Evolutionary conservation across 2,888 invertebrate species (phyloP).

Genomic region (Nemotelus nigrinus): DNA sequence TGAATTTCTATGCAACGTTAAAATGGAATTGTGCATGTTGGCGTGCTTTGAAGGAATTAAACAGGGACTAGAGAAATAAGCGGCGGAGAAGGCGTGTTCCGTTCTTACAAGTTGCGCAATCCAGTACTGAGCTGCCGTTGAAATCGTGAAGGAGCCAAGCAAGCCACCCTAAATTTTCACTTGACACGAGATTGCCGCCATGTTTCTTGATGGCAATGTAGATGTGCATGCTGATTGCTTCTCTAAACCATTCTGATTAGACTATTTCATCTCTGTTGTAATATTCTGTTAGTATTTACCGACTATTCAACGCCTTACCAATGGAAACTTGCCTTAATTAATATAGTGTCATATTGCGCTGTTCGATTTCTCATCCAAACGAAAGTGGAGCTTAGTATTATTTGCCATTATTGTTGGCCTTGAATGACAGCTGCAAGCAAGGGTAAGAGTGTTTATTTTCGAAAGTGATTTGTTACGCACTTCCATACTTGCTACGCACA

Average conservation of each 20-base stretch:
- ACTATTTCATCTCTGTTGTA: no score
- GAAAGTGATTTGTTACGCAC: no score
- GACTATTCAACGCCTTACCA: neutral
- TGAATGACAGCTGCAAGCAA: no score
- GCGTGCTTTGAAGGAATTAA: neutral
- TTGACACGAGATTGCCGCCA: slow-evolving; percentile 37
- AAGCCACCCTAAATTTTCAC: slow-evolving; percentile 5
- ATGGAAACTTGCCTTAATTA: slow-evolving; percentile 49
- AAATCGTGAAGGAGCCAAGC: neutral
- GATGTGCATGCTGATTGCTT: neutral
- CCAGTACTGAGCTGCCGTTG: neutral
- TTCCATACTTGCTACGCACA: no score
- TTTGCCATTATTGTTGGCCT: no score
- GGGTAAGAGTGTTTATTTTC: no score
- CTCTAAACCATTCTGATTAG: no score
- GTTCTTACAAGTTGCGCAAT: slow-evolving; percentile 10
- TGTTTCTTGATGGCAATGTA: neutral
- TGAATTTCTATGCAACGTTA: no score
- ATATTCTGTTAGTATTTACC: neutral
- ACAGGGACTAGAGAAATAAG: neutral
- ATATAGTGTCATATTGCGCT: slow-evolving; percentile 7
- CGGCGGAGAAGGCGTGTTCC: slow-evolving; percentile 3
- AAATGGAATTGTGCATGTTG: no score
- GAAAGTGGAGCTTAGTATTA: no score
- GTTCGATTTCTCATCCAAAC: no score